These are phyloP conservation scores for Tetrao urogallus DNA, from an alignment of 2,113 vertebrate genomes.

Conservation along the genomic window DNA sequence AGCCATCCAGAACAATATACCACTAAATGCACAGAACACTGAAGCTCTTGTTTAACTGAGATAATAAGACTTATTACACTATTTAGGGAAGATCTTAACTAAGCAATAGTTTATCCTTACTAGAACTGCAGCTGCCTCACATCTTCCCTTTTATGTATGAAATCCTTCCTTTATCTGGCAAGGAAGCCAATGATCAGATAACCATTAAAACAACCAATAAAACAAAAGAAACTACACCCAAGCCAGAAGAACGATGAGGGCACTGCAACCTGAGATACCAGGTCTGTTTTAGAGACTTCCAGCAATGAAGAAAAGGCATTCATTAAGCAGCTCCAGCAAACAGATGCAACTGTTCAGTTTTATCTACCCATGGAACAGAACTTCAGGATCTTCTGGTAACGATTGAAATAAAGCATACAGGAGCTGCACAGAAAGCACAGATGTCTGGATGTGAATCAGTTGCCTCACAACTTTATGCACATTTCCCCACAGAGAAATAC, in stretches of 20 bases:
- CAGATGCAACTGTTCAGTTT: background rate
- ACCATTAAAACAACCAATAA: background rate
- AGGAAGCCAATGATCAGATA: background rate
- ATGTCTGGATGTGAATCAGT: no score
- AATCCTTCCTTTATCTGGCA: background rate
- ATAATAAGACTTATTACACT: background rate
- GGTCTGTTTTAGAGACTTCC: background rate
- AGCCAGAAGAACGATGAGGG: background rate
- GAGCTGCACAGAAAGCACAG: background rate
- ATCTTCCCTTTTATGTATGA: background rate
- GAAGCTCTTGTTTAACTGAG: background rate
- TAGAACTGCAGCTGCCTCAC: background rate
- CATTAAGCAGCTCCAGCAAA: background rate
- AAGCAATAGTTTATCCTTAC: background rate
- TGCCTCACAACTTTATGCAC: background rate
- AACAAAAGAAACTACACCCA: background rate
- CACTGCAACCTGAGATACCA: background rate
- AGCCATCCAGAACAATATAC: background rate
- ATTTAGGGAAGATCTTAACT: background rate
- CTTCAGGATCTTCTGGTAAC: background rate
- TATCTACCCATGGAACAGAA: fast-evolving
- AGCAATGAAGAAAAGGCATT: background rate
- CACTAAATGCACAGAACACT: background rate
- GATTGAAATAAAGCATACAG: background rate
- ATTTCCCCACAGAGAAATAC: background rate